Conservation (phyloP, 2,797 vertebrate genomes). For the Poecilia wingei region DNA sequence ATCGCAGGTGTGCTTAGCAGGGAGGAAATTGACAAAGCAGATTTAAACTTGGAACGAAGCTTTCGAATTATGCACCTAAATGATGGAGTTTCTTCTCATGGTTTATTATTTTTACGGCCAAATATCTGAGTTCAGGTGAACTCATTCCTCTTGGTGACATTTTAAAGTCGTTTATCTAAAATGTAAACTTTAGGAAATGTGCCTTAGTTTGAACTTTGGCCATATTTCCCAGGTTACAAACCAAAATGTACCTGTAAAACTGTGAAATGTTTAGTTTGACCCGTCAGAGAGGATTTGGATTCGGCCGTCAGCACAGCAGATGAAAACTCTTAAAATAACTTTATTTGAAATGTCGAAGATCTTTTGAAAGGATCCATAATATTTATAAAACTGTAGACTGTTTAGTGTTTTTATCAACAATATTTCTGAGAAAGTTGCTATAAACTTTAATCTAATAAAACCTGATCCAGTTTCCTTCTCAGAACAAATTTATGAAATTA, state of each 20-base stretch:
- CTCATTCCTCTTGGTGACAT: not conserved
- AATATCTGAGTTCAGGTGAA: slow-evolving; percentile 17
- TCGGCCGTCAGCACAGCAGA: not conserved
- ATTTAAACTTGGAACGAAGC: slow-evolving; percentile 29
- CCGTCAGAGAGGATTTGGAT: not conserved
- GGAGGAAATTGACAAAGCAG: slow-evolving; percentile 58
- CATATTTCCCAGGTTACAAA: too few relatives aligned
- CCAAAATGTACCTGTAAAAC: not conserved
- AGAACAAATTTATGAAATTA: not conserved
- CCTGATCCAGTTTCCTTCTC: not conserved
- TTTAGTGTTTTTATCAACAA: too few relatives aligned
- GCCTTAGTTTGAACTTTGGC: not conserved
- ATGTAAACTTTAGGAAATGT: not conserved
- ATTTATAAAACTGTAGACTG: not conserved
- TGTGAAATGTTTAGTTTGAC: not conserved
- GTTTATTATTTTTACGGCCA: slow-evolving; percentile 11
- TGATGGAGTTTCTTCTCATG: slow-evolving; percentile 5
- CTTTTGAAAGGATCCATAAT: too few relatives aligned
- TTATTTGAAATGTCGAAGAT: too few relatives aligned
- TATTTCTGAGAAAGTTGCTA: too few relatives aligned
- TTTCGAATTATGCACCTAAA: slow-evolving; percentile 32
- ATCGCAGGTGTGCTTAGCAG: slow-evolving; percentile 67
- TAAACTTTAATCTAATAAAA: not conserved
- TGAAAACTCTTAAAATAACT: not conserved
- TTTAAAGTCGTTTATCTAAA: not conserved